Conservation (phyloP, 2,113 vertebrate genomes). For the Ginglymostoma cirratum region DNA sequence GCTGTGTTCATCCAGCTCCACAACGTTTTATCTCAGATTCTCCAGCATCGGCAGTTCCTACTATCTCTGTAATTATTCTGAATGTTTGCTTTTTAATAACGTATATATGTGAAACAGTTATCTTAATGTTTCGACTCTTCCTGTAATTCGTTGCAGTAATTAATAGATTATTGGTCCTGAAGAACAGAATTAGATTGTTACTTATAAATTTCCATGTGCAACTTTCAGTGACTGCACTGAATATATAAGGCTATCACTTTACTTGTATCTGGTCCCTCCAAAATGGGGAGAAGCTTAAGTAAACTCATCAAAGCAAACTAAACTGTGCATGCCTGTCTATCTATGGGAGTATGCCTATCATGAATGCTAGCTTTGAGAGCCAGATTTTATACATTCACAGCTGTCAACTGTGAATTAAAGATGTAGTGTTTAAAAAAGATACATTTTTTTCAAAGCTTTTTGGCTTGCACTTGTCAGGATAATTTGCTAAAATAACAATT, state of each 20-base stretch:
- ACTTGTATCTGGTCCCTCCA: not conserved
- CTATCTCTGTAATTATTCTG: not conserved
- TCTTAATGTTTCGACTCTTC: not conserved
- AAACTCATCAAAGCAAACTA: not conserved
- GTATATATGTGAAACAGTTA: not conserved
- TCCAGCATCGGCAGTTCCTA: no score
- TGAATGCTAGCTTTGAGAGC: not conserved
- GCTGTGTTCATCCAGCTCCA: no score
- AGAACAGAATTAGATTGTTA: not conserved
- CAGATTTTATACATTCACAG: not conserved
- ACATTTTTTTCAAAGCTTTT: no score
- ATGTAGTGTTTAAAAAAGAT: no score
- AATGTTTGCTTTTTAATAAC: not conserved
- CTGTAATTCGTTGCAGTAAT: not conserved
- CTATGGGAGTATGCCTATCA: not conserved
- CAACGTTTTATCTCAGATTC: no score
- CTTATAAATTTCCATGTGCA: not conserved
- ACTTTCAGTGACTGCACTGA: not conserved
- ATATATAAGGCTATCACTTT: not conserved
- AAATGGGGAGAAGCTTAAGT: not conserved
- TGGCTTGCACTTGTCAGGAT: no score
- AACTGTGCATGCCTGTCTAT: not conserved
- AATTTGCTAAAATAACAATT: no score
- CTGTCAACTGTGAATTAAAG: not conserved
- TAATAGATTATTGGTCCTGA: not conserved